phyloP scores from a whole-genome alignment of 2,888 invertebrate species.

The Furcula furcula region DNA sequence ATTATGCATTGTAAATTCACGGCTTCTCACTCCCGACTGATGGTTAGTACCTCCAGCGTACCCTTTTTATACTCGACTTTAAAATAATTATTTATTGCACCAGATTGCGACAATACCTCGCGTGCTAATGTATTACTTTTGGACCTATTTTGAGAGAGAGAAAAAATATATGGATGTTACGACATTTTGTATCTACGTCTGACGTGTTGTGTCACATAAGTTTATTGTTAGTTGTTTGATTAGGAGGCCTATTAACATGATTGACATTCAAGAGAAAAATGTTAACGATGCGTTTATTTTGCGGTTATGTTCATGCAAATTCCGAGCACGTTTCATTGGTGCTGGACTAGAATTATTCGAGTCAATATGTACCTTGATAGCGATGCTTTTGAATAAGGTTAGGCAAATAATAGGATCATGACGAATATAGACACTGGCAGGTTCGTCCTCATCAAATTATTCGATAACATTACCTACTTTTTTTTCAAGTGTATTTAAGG shows the following conservation, averaged over 20 bases:
- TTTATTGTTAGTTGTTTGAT: constrained; percentile 15
- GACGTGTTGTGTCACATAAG: neutral
- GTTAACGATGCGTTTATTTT: constrained; percentile 12
- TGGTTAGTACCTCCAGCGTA: constrained; percentile 29
- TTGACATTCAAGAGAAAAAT: constrained; percentile 11
- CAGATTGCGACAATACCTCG: constrained; percentile 43
- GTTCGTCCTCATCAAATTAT: no score
- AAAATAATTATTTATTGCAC: constrained; percentile 46
- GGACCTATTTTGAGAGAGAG: constrained; percentile 35
- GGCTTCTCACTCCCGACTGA: constrained; percentile 51
- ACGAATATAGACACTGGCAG: no score
- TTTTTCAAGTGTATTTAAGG: no score
- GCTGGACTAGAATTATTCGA: no score
- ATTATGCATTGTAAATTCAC: constrained; percentile 49
- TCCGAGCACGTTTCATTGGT: no score
- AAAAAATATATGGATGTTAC: constrained; percentile 8
- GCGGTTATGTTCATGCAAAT: neutral
- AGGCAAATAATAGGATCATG: no score
- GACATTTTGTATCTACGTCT: neutral
- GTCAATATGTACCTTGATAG: no score
- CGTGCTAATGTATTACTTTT: constrained; percentile 43
- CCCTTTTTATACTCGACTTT: constrained; percentile 55
- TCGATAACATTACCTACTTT: no score
- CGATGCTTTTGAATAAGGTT: no score
- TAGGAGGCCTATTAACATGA: constrained; percentile 18